Base-by-base conservation (phyloP, 2,113 vertebrate genomes). In the Polypterus senegalus region DNA sequence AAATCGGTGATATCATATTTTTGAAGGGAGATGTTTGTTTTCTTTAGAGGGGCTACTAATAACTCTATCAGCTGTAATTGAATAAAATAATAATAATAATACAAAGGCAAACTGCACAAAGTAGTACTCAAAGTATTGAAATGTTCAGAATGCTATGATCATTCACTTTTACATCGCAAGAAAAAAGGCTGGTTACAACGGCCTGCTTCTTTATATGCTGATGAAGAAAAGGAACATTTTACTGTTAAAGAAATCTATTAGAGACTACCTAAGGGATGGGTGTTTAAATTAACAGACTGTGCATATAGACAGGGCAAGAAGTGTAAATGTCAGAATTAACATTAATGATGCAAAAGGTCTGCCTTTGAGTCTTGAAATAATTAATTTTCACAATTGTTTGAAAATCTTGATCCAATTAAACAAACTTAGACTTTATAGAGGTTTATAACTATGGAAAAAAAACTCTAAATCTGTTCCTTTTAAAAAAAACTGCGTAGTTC, bases 301-400 rank as follows among this genome's bases (percentile, higher is more conserved):
- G 69, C 69, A 63, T 72, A 71, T 69, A 66, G 70, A 74, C 67
- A 71, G 65, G 66, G 71, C 71, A 62, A 62, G 61, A 61, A 71
- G 67, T 68, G 71, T 70, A 74, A 74, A 76, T 70, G 71, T 76
- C 69, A 74, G 66, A 62, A 65, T 67, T 73, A 73, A 74, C 72
- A 69, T 57, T 27, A 57, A 57, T 57, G 56, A 57, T 57, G 59
- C 7, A 51, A 51, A 51, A 51, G 9, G 49, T 7, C 6, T 51
- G 49, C 49, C 54, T 57, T 57, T 71, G 59, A 70, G 57, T 64
- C 62, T 49, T 44, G 49, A 68, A 63, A 70, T 69, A 67, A 68
- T 72, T 65, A 62, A 69, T 67, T 73, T 69, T 44, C 6, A 8
- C 47, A 46, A 54, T 69, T 67, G 68, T 56, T 52, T 74, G 59